Conservation (phyloP, 1,140 invertebrate genomes). For the Meloidogyne chitwoodi region DNA sequence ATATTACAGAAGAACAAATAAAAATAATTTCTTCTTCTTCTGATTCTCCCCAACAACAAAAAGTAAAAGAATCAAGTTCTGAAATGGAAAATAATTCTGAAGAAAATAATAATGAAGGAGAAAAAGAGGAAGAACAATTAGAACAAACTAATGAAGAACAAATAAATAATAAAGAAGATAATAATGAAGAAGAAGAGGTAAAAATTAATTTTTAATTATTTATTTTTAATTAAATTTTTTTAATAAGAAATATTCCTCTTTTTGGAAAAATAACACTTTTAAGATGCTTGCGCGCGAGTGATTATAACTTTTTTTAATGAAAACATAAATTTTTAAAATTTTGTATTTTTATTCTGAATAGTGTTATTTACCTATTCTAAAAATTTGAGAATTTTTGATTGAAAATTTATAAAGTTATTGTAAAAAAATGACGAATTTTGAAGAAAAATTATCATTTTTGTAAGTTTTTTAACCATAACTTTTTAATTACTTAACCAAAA, state of each 20-base stretch:
- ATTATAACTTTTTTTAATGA: too few species aligned
- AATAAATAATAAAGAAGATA: neutral
- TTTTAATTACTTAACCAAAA: neutral
- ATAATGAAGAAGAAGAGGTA: neutral
- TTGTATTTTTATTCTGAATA: too few species aligned
- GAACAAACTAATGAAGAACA: neutral
- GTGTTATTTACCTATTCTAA: too few species aligned
- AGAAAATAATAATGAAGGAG: neutral
- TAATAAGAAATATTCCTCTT: too few species aligned
- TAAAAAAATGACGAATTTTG: too few species aligned
- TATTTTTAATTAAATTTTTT: neutral
- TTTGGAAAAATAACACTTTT: too few species aligned
- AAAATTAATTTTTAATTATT: neutral
- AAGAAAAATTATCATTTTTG: too few species aligned
- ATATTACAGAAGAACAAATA: neutral
- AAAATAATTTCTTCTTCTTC: neutral
- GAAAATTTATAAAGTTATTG: too few species aligned
- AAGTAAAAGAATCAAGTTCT: neutral
- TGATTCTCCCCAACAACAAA: neutral
- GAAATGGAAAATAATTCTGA: neutral
- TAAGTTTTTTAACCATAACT: too few species aligned
- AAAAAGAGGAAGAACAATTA: neutral
- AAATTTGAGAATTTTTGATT: too few species aligned
- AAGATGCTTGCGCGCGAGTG: too few species aligned
- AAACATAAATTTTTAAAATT: too few species aligned